A percentile compares a stretch with the other conserved stretches of the same genome.
These are phyloP conservation scores for Anguilla rostrata DNA, from an alignment of 2,113 vertebrate species.

Conservation along the genomic window DNA sequence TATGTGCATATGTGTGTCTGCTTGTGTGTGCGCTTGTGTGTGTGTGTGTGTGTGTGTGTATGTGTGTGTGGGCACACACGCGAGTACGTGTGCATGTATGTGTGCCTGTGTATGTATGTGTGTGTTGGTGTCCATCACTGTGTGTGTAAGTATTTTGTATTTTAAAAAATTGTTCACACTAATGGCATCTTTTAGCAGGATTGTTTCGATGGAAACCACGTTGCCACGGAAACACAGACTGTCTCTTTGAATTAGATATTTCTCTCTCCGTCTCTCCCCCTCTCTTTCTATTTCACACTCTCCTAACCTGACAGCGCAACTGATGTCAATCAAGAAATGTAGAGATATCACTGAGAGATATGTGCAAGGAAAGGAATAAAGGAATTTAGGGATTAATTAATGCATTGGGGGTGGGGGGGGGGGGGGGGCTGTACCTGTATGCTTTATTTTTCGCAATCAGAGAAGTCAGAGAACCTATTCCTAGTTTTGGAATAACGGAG, in stretches of 20 bases:
- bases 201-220: conserved; percentile 73
- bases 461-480: background rate
- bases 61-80: too few relatives aligned
- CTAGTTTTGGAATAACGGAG: background rate
- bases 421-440: too few relatives aligned
- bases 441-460: background rate
- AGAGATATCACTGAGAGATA: conserved; percentile 5
- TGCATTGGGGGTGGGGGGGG: too few relatives aligned
- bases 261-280: conserved; percentile 39
- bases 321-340: conserved; percentile 22
- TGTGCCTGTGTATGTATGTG: background rate
- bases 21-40: conserved; percentile 18
- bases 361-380: background rate
- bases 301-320: conserved; percentile 51
- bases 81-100: conserved; percentile 1
- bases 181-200: conserved; percentile 70
- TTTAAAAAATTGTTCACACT: conserved; percentile 43
- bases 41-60: background rate
- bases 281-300: conserved; percentile 21
- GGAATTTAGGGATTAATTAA: background rate
- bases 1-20: conserved; percentile 6
- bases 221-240: conserved; percentile 71
- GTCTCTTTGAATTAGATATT: conserved; percentile 68
- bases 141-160: background rate
- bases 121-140: background rate